phyloP scores from a whole-genome alignment of 1,140 invertebrate species.

The Drosophila sucinea region DNA sequence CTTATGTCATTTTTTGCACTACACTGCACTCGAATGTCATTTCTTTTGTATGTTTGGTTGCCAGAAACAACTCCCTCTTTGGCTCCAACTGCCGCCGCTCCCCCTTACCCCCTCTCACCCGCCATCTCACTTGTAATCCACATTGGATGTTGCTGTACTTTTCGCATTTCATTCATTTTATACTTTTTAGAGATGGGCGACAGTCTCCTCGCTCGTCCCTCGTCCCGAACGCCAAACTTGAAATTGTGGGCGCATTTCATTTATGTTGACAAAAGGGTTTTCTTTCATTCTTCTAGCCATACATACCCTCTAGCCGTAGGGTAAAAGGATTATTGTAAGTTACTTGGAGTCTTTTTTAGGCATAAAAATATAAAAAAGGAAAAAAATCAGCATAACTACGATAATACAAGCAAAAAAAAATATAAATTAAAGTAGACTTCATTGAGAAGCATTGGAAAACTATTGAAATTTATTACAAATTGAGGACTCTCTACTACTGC shows the following conservation, averaged over 20 bases:
- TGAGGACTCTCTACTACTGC: background rate
- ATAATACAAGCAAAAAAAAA: no score
- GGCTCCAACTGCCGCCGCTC: background rate
- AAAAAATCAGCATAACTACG: no score
- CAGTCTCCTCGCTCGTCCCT: constrained; percentile 15
- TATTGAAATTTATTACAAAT: no score
- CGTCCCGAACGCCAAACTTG: constrained; percentile 55
- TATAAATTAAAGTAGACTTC: no score
- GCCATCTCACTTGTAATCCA: constrained; percentile 21
- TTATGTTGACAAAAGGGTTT: constrained; percentile 78
- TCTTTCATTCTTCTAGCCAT: constrained; percentile 11
- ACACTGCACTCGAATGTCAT: constrained; percentile 77
- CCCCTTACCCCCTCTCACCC: background rate
- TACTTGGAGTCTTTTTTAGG: no score
- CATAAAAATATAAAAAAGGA: no score
- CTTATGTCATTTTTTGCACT: constrained; percentile 79
- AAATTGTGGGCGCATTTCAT: constrained; percentile 80
- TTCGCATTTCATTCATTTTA: constrained; percentile 75
- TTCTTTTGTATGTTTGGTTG: constrained; percentile 59
- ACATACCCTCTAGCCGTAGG: background rate
- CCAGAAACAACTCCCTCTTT: constrained; percentile 26
- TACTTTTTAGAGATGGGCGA: constrained; percentile 57
- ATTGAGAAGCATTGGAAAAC: no score
- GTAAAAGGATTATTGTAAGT: background rate
- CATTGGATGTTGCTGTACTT: constrained; percentile 60